Base-by-base conservation (phyloP, 1,140 invertebrate genomes). In the Pseudomyrmex concolor region DNA sequence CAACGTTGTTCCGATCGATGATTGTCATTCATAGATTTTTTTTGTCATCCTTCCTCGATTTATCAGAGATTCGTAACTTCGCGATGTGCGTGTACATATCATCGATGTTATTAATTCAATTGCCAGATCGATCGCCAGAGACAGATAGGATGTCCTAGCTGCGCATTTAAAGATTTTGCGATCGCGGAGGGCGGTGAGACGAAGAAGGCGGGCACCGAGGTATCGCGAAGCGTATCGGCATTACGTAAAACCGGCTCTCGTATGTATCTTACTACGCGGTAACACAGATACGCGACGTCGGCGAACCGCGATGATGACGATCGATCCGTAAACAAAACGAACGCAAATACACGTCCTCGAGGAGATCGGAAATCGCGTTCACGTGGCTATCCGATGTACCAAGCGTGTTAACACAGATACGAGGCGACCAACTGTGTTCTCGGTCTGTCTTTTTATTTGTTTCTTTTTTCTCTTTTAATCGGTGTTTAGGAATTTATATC, bases 271-370 rank as follows among this genome's bases (percentile, higher is more conserved):
- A 54, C 54, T 34, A 34, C 34, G 34, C 34, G 34, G 76, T 48
- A 77, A 77, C 51, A 57, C 19, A 78, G 57, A 68, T 12, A 34
- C 9, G 22, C 50, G 55, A 2, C 48, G 48, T 51, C 51, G 25
- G 13, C 13, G 22, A 13, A 15, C 22, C 50, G 50, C 17, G 5
- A 19, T 34, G 19, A 77, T 55, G 51, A 78, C n/a, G 64, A 25
- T 77, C 19, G 43, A 4, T 34, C 19, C 54, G 54, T 59, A 60
- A 80, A 80, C 54, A 71, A 48, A 80, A 71, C 54, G 76, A 80
- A 80, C 34, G 66, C 70, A 70, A 71, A 80, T 59, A 17, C 51
- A 19, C 17, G 34, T 34, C 7, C 34, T 34, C 64, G 34, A 68
- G 55, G 64, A 78, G 54, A 78, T 78, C 54, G 22, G n/a, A 25